These are phyloP conservation scores for Ciconia nigra DNA, from an alignment of 2,797 vertebrate genomes.

Conservation along the genomic window DNA sequence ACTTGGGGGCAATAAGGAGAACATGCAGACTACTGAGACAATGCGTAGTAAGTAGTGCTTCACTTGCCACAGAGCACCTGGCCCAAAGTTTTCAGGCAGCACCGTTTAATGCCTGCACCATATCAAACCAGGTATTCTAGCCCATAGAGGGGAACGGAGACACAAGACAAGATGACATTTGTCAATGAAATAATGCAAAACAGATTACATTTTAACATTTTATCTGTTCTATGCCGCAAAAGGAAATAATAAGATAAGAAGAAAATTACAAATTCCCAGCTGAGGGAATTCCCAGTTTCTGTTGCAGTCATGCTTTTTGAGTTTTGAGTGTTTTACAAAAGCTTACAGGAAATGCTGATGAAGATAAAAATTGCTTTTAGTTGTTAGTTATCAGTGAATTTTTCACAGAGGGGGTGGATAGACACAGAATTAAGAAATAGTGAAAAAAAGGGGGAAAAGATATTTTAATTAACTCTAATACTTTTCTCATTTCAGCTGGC, in stretches of 20 bases:
- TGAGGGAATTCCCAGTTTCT: not conserved
- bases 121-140: not conserved
- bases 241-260: not conserved
- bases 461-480: not conserved
- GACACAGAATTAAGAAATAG: not conserved
- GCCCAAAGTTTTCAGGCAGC: not conserved
- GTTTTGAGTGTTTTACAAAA: not conserved
- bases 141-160: not conserved
- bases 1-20: not conserved
- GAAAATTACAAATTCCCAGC: not conserved
- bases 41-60: accelerated
- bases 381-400: not conserved
- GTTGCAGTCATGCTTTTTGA: not conserved
- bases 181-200: not conserved
- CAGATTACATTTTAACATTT: not conserved
- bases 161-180: not conserved
- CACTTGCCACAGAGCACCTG: not conserved
- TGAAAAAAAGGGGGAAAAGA: not conserved
- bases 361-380: not conserved
- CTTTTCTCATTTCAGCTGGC: not conserved
- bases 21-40: not conserved
- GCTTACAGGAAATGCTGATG: not conserved
- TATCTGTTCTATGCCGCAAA: accelerated
- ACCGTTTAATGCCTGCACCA: not conserved
- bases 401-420: not conserved